Evolutionary conservation across 2,113 vertebrate species (phyloP).

Genomic region (Osmerus mordax): DNA sequence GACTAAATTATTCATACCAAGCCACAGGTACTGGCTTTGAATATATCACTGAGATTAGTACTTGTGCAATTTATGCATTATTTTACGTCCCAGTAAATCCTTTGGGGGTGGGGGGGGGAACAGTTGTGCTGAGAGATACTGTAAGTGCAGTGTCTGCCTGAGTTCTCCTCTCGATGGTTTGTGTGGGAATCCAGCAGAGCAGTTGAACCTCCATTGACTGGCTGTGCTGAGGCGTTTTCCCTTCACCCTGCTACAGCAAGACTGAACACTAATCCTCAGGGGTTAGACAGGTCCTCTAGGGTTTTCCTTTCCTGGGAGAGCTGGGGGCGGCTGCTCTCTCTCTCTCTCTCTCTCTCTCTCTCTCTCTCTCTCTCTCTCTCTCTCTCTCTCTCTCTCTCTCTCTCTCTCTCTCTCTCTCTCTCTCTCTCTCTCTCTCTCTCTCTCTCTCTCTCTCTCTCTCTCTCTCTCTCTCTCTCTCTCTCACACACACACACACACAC

Average conservation of each 20-base stretch:
- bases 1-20: constrained; percentile 45
- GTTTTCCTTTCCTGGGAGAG: constrained; percentile 60
- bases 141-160: constrained; percentile 24
- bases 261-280: constrained; percentile 73
- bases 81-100: too few relatives aligned
- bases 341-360: too few relatives aligned
- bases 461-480: too few relatives aligned
- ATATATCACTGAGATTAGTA: constrained; percentile 27
- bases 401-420: too few relatives aligned
- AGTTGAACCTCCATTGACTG: constrained; percentile 60
- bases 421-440: too few relatives aligned
- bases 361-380: too few relatives aligned
- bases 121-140: constrained; percentile 8
- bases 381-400: too few relatives aligned
- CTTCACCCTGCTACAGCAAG: constrained; percentile 71
- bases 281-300: constrained; percentile 69
- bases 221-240: constrained; percentile 62
- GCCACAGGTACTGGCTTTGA: constrained; percentile 22
- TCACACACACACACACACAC: too few relatives aligned
- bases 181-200: constrained; percentile 57
- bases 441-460: too few relatives aligned
- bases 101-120: constrained; percentile 44
- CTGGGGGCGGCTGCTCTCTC: constrained; percentile 54
- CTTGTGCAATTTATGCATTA: too few relatives aligned
- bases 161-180: constrained; percentile 45